These are phyloP conservation scores for Progne subis DNA, from an alignment of 2,113 vertebrate genomes.

Conservation along the genomic window DNA sequence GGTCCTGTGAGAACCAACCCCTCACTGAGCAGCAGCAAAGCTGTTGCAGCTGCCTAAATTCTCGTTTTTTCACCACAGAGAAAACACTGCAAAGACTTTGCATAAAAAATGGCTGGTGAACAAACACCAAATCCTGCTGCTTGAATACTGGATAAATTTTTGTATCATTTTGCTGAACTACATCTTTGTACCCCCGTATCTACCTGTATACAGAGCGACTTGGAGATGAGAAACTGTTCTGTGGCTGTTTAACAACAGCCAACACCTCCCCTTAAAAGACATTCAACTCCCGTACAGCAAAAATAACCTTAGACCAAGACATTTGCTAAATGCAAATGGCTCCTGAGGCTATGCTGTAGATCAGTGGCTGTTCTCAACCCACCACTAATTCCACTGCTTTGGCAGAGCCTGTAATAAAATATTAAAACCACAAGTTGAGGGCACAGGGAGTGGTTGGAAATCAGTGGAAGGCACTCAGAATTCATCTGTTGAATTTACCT, in stretches of 20 bases:
- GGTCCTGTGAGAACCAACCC: not conserved
- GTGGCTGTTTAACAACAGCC: not conserved
- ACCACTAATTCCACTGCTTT: not conserved
- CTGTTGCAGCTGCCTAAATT: not conserved
- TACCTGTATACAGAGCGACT: not conserved
- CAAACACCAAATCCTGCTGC: not conserved
- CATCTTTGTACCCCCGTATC: not conserved
- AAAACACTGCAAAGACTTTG: not conserved
- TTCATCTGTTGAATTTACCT: not conserved
- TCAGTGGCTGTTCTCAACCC: not conserved
- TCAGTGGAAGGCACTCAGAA: not conserved
- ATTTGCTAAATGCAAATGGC: not conserved
- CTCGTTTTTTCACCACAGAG: not conserved
- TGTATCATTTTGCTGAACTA: not conserved
- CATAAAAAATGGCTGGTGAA: not conserved
- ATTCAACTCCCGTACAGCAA: not conserved
- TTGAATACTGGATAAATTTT: not conserved
- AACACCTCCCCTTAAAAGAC: not conserved
- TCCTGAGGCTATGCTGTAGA: constrained; percentile 6
- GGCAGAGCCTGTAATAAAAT: not conserved
- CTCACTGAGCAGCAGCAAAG: not conserved
- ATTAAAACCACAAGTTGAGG: not conserved
- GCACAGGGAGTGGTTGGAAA: not conserved
- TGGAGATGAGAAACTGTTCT: not conserved
- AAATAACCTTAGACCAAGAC: not conserved